A percentile compares a stretch with the other conserved stretches of the same genome.
These are phyloP conservation scores for Micronycteris hirsuta DNA, from an alignment of 2,113 vertebrate genomes.

Conservation along the genomic window DNA sequence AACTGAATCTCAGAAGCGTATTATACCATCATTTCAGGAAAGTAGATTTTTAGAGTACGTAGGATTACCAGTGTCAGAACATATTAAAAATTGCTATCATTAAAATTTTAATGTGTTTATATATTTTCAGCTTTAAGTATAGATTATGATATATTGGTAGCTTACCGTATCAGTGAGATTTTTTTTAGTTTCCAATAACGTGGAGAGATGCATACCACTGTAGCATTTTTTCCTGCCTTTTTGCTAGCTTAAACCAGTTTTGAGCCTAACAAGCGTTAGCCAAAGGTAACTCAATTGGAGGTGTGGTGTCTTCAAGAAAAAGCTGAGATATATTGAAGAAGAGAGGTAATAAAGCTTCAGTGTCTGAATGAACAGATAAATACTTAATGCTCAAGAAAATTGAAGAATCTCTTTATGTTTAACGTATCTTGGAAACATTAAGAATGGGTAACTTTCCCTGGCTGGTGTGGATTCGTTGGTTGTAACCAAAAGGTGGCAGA, in stretches of 20 bases:
- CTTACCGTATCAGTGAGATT: neutral
- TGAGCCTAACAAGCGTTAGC: neutral
- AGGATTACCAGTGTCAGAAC: neutral
- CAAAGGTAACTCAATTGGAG: neutral
- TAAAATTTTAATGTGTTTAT: neutral
- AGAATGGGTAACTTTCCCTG: neutral
- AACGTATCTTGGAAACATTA: neutral
- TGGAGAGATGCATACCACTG: neutral
- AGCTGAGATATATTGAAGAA: neutral
- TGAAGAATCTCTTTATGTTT: neutral
- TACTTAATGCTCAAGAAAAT: neutral
- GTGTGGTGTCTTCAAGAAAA: neutral
- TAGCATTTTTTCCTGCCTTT: neutral
- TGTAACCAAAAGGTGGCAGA: no score
- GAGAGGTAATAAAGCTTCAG: neutral
- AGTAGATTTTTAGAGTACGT: neutral
- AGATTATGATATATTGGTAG: neutral
- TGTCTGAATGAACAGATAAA: neutral
- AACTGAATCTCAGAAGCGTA: slow-evolving; percentile 18
- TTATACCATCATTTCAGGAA: neutral
- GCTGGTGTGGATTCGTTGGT: no score
- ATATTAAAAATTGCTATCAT: neutral
- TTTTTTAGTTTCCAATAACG: neutral
- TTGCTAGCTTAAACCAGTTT: neutral
- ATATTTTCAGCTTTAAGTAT: neutral